A percentile compares a stretch with the other conserved stretches of the same genome.
Evolutionary conservation across 2,888 invertebrate species (phyloP).

Genomic region (Hylaea fasciaria): DNA sequence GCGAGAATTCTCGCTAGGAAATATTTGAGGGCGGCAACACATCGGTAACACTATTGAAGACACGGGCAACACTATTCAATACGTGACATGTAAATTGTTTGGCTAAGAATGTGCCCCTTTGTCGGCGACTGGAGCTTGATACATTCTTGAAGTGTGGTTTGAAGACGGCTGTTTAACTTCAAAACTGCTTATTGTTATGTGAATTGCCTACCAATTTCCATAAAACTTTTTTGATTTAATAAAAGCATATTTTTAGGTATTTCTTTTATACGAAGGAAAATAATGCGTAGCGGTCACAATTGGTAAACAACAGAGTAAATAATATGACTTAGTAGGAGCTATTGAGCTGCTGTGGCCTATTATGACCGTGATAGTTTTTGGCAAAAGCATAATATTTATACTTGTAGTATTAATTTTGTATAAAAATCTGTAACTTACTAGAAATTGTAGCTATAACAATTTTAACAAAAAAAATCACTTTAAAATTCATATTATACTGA

Average conservation of each 20-base stretch:
- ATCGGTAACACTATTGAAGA: constrained; percentile 40
- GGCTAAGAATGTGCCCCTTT: constrained; percentile 61
- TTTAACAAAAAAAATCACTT: neutral
- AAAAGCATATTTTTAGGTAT: too few relatives aligned
- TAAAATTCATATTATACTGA: neutral
- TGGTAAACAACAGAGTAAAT: too few relatives aligned
- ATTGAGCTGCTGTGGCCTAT: too few relatives aligned
- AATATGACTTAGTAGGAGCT: too few relatives aligned
- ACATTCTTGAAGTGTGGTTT: constrained; percentile 22
- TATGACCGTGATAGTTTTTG: too few relatives aligned
- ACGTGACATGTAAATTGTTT: constrained; percentile 67
- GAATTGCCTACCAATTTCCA: neutral
- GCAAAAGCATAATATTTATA: too few relatives aligned
- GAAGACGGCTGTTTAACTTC: neutral
- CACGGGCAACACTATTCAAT: constrained; percentile 38
- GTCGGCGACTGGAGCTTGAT: constrained; percentile 40
- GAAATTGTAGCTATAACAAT: too few relatives aligned
- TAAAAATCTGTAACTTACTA: too few relatives aligned
- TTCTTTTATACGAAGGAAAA: too few relatives aligned
- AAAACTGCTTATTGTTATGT: neutral
- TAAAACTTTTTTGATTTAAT: too few relatives aligned
- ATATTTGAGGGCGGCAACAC: constrained; percentile 40
- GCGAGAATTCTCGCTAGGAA: constrained; percentile 37
- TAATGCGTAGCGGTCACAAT: too few relatives aligned
- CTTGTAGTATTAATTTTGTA: too few relatives aligned